These are phyloP conservation scores for Sesia bembeciformis DNA, from an alignment of 2,888 invertebrate species.

Conservation along the genomic window DNA sequence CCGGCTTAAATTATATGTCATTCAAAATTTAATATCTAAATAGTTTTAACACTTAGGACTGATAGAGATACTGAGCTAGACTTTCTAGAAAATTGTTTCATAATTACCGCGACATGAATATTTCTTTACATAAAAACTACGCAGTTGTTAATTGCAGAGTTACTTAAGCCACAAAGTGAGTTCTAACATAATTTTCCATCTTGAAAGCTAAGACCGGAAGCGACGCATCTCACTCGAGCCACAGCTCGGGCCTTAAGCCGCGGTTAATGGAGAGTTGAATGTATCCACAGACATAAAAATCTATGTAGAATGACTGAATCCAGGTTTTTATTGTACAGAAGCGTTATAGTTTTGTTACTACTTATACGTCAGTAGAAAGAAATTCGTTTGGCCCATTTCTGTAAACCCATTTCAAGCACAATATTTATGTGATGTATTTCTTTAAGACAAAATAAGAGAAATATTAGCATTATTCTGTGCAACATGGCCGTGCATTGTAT, in stretches of 20 bases:
- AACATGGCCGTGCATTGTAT: too few species aligned
- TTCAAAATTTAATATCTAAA: too few species aligned
- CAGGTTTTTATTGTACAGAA: neutral
- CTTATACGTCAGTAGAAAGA: too few species aligned
- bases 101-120: neutral
- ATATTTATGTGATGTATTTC: too few species aligned
- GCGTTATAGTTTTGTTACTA: too few species aligned
- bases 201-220: slow-evolving; percentile 8
- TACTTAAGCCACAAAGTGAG: neutral
- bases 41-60: too few species aligned
- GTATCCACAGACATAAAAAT: neutral
- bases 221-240: slow-evolving; percentile 25
- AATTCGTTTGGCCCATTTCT: too few species aligned
- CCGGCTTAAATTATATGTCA: too few species aligned
- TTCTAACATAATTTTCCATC: neutral
- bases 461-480: too few species aligned
- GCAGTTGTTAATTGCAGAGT: neutral
- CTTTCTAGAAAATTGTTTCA: neutral
- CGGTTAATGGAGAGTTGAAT: slow-evolving; percentile 35
- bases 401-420: too few species aligned
- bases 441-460: too few species aligned
- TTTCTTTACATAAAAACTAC: neutral
- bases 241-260: slow-evolving; percentile 8
- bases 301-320: neutral
- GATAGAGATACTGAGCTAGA: neutral